These are phyloP conservation scores for rat (Rattus norvegicus) DNA, from an alignment of 2,113 vertebrate species.

Conservation along the genomic window GRCr8 NC_086020.1:62367501-62368000, in stretches of 20 bases:
- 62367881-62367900: not conserved
- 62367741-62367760: not conserved
- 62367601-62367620: not conserved
- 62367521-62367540: not conserved
- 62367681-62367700: not conserved
- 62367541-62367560: constrained; percentile 7
- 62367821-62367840: not conserved
- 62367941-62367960: not conserved
- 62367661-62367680: not conserved
- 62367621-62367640: not conserved
- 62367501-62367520: not conserved
- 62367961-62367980: not conserved
- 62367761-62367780: not conserved
- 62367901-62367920: not conserved
- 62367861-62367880: not conserved
- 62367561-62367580: not conserved
- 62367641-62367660: not conserved
- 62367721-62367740: not conserved
- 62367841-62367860: not conserved
- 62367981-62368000: not conserved
- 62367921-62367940: not conserved
- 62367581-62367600: not conserved
- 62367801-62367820: constrained; percentile 19
- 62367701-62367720: not conserved
- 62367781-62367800: not conserved